phyloP scores from a whole-genome alignment of 53 echinoderm and acorn worm species.

The Paelopatides confundens region DNA sequence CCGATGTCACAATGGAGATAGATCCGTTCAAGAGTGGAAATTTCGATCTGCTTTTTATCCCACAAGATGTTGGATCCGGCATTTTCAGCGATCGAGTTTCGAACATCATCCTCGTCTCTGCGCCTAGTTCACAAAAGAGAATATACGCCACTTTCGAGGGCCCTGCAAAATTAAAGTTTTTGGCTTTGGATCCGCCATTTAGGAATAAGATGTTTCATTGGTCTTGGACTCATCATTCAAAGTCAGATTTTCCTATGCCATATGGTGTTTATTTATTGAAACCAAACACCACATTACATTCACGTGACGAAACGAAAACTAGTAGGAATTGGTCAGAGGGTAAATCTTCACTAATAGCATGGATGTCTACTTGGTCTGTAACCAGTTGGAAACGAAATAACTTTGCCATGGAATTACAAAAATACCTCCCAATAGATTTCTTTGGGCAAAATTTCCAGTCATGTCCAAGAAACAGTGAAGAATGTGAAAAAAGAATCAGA shows the following conservation, averaged over 20 bases:
- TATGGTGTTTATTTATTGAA: constrained; percentile 3
- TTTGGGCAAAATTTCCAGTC: not conserved
- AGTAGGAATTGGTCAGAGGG: not conserved
- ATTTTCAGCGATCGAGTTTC: not conserved
- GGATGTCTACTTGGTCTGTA: constrained; percentile 3
- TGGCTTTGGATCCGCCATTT: not conserved
- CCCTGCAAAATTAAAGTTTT: not conserved
- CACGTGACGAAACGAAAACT: not conserved
- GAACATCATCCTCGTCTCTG: not conserved
- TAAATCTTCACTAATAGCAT: not conserved
- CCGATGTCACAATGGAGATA: not conserved
- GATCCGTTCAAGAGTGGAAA: not conserved
- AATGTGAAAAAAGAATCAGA: constrained; percentile 1
- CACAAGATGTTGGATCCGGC: constrained; percentile 1
- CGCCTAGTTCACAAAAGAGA: not conserved
- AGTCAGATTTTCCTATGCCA: constrained; percentile 15
- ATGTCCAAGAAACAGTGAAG: not conserved
- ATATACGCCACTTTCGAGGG: constrained; percentile 28
- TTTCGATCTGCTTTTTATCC: constrained; percentile 1
- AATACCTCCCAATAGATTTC: not conserved
- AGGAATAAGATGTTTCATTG: not conserved
- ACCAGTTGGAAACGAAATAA: not conserved
- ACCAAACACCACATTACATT: too few relatives aligned
- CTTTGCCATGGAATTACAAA: not conserved
- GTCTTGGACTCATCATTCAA: constrained; percentile 15